phyloP scores from a whole-genome alignment of 2,113 vertebrate genomes.

The Pseudonaja textilis region DNA sequence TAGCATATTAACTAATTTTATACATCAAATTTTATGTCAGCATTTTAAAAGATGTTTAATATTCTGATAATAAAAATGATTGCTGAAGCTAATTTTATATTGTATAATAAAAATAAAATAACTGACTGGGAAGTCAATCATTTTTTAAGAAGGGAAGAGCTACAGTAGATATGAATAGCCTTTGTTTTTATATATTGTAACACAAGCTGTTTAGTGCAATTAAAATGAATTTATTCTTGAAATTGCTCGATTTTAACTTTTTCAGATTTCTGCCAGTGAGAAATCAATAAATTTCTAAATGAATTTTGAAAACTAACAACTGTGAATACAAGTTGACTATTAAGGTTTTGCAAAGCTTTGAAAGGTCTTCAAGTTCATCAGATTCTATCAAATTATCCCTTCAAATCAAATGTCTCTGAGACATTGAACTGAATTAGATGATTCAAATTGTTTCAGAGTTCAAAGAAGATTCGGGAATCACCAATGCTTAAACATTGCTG shows the following conservation, averaged over 20 bases:
- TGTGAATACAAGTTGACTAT: not conserved
- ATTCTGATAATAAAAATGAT: conserved; percentile 54
- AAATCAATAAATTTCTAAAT: conserved; percentile 42
- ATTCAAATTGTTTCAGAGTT: not conserved
- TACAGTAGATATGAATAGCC: conserved; percentile 11
- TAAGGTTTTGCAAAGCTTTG: not conserved
- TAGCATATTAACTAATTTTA: conserved; percentile 59
- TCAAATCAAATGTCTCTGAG: not conserved
- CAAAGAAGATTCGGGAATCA: not conserved
- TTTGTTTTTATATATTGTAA: conserved; percentile 27
- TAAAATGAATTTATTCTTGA: conserved; percentile 37
- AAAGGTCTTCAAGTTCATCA: not conserved
- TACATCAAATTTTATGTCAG: conserved; percentile 60
- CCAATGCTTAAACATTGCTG: not conserved
- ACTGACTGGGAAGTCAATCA: conserved; percentile 47
- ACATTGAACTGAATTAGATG: not conserved
- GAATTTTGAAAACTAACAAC: conserved; percentile 32
- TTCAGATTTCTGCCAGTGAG: conserved; percentile 31
- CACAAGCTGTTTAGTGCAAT: conserved; percentile 21
- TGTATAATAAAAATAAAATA: conserved; percentile 56
- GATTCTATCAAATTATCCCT: not conserved
- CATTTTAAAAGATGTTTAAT: conserved; percentile 59
- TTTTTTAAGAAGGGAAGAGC: conserved; percentile 37
- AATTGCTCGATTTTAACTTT: not conserved
- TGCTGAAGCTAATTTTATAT: conserved; percentile 56